A percentile compares a stretch with the other conserved stretches of the same genome.
Evolutionary conservation across 2,113 vertebrate genomes (phyloP).

Genomic region (Pollimyrus isidori): DNA sequence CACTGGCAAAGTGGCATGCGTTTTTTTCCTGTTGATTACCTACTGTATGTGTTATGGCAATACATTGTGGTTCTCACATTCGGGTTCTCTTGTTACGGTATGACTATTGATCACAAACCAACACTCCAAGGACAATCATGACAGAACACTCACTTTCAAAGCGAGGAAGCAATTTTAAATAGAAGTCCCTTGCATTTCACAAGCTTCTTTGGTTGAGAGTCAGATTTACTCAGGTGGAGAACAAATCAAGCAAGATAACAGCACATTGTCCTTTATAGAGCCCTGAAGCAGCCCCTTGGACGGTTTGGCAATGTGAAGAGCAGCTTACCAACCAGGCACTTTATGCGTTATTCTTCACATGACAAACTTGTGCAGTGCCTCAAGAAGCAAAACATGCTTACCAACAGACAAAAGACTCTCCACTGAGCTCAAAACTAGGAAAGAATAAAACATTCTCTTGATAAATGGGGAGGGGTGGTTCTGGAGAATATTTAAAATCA

Average conservation of each 20-base stretch:
- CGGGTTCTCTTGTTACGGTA: background rate
- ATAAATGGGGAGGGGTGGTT: background rate
- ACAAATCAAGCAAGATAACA: background rate
- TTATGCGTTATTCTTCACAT: constrained; percentile 22
- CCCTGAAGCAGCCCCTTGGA: background rate
- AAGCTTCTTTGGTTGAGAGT: background rate
- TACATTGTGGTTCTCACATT: background rate
- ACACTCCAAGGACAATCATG: background rate
- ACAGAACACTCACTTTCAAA: background rate
- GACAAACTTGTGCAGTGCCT: background rate
- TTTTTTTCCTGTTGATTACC: background rate
- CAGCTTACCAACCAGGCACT: background rate
- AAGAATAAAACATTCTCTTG: background rate
- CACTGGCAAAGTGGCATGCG: background rate
- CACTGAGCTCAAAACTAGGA: background rate
- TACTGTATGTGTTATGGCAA: background rate
- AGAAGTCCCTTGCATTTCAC: background rate
- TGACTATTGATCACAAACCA: background rate
- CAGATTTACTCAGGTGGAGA: background rate
- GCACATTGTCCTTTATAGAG: background rate
- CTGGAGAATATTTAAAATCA: background rate
- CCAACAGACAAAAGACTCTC: background rate
- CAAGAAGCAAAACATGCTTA: background rate
- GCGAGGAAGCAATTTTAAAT: background rate
- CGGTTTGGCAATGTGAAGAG: constrained; percentile 21